Evolutionary conservation across 2,113 vertebrate species (phyloP), one percentile per base, ranked within the genome.

Genomic region (Brachirus orientalis): DNA sequence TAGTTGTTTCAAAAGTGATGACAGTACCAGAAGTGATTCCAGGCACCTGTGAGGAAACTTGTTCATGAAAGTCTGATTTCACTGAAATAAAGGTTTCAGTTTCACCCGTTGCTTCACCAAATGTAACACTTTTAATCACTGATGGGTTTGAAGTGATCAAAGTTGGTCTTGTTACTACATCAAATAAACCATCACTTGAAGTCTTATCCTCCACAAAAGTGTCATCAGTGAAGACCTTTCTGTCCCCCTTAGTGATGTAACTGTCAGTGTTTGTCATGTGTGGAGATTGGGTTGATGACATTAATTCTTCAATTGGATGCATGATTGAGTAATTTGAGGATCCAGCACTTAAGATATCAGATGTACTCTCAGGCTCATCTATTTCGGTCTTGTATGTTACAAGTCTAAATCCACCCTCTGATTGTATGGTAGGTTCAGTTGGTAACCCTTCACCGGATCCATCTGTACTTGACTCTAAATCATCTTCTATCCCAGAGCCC

Each of bases 321-420:
- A 59, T 51, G 61, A 53, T 73, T 8, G 55, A 59, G 8, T 51
- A 63, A 44, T 35, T 52, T 2, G 40, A 50, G 7, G 63, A 54
- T 54, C 33, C 10, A 51, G 20, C n/a, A 59, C 44, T 55, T n/a
- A 35, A 35, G 0, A 17, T 60, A 28, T 67, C 53, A 38, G 46
- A 65, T 40, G 54, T 72, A 7, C 8, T 75, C 12, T 53, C 3
- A 16, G 10, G 43, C n/a, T 87, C 76, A 60, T 74, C 64, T 38
- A 36, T 77, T 75, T 92, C 89, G 46, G 78, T 71, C 45, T 92
- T 88, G 64, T 90, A 88, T 41, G 88, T 90, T 43, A 58, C 54
- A 13, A 78, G 66, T 54, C 17, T 28, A 63, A 70, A 81, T 51
- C 75, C 63, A 28, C 70, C 37, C 44, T 46, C 22, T 10, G 66